Percentiles rank a stretch among this genome's conserved stretches.
phyloP scores from a whole-genome alignment of 2,113 vertebrate species.

The Albula glossodonta region DNA sequence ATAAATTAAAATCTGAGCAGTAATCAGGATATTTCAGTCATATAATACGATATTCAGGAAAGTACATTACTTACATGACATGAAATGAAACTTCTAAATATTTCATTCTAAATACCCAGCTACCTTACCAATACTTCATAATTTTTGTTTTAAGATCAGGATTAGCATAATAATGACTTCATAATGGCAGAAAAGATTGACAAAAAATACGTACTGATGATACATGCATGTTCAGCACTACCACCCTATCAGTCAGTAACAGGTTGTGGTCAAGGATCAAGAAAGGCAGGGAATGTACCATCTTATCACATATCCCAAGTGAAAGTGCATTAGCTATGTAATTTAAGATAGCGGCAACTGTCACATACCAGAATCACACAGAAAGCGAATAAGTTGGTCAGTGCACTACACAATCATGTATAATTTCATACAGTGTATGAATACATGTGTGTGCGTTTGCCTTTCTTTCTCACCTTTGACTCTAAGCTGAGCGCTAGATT shows the following conservation, averaged over 20 bases:
- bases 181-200: not conserved
- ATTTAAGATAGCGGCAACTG: too few relatives aligned
- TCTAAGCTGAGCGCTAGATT: conserved; percentile 89
- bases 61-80: too few relatives aligned
- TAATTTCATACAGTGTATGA: not conserved
- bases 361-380: too few relatives aligned
- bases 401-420: too few relatives aligned
- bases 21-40: not conserved
- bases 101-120: not conserved
- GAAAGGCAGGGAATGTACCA: too few relatives aligned
- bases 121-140: not conserved
- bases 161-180: not conserved
- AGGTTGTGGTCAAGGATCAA: too few relatives aligned
- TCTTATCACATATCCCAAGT: too few relatives aligned
- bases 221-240: too few relatives aligned
- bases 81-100: not conserved
- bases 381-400: not conserved
- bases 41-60: not conserved
- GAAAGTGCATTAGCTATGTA: too few relatives aligned
- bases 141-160: not conserved
- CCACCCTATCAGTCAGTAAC: too few relatives aligned
- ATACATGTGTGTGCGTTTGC: not conserved
- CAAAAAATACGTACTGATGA: not conserved
- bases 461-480: conserved; percentile 87
- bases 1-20: too few relatives aligned